phyloP scores from a whole-genome alignment of 1,140 invertebrate species.

The Aricia agestis region DNA sequence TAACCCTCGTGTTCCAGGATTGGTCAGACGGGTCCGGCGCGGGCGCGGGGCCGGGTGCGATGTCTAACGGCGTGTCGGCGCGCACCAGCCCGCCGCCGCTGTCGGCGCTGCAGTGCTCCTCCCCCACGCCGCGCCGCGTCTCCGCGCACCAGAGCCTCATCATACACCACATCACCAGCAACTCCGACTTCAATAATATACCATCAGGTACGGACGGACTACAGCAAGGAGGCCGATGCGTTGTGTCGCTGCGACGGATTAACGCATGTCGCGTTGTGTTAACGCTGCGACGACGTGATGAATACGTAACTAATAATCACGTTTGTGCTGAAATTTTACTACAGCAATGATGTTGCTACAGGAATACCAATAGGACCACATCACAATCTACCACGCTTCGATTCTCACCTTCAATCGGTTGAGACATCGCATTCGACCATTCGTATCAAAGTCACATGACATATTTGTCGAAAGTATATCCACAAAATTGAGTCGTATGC shows the following conservation, averaged over 20 bases:
- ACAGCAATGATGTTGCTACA: no score
- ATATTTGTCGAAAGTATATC: no score
- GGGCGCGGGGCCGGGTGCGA: conserved; percentile 17
- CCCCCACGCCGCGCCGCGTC: conserved; percentile 62
- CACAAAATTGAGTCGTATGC: no score
- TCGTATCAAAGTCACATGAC: no score
- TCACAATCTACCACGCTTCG: no score
- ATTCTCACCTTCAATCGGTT: no score
- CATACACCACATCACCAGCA: conserved; percentile 68
- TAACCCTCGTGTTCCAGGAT: conserved; percentile 32
- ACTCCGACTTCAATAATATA: conserved; percentile 68
- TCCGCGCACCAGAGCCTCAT: conserved; percentile 65
- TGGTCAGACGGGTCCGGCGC: conserved; percentile 44
- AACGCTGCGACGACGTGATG: no score
- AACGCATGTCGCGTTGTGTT: no score
- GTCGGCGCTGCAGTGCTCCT: conserved; percentile 66
- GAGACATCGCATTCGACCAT: no score
- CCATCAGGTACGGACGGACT: conserved; percentile 42
- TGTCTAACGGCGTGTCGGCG: conserved; percentile 30
- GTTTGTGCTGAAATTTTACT: no score
- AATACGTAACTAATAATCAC: no score
- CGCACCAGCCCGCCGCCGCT: conserved; percentile 55
- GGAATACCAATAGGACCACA: no score
- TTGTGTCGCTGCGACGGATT: not conserved
- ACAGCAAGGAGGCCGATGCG: not conserved